Evolutionary conservation across 1,140 invertebrate genomes (phyloP).

Genomic region (Harpegnathos saltator): DNA sequence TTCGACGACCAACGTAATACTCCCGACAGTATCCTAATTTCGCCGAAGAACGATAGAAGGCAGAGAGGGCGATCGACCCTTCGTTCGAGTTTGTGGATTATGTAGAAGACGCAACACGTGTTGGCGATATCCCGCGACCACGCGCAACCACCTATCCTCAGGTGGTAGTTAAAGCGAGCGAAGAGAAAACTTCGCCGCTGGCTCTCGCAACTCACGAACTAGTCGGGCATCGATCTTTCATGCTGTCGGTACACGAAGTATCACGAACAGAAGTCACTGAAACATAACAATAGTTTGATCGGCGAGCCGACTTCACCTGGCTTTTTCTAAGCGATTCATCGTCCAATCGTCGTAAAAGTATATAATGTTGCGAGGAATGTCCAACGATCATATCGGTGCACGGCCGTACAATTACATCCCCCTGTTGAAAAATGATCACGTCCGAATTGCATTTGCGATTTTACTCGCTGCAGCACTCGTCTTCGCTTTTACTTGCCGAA

Average conservation of each 20-base stretch:
- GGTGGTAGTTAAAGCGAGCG: not conserved
- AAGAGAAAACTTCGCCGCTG: not conserved
- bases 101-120: conserved; percentile 10
- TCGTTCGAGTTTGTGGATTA: conserved; percentile 6
- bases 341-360: too few relatives aligned
- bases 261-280: not conserved
- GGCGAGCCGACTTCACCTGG: too few relatives aligned
- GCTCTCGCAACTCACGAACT: not conserved
- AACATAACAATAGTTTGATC: not conserved
- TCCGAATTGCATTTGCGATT: too few relatives aligned
- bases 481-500: too few relatives aligned
- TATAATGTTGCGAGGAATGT: too few relatives aligned
- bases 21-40: conserved; percentile 2
- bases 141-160: not conserved
- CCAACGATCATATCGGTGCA: too few relatives aligned
- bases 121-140: not conserved
- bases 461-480: too few relatives aligned
- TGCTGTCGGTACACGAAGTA: not conserved
- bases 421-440: too few relatives aligned
- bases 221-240: conserved; percentile 4
- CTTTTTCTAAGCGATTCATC: too few relatives aligned
- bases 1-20: too few relatives aligned
- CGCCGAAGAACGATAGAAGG: not conserved
- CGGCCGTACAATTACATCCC: too few relatives aligned
- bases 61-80: not conserved